A percentile compares a stretch with the other conserved stretches of the same genome.
Conservation (phyloP, 1,140 invertebrate genomes). For the Cryptotermes secundus region DNA sequence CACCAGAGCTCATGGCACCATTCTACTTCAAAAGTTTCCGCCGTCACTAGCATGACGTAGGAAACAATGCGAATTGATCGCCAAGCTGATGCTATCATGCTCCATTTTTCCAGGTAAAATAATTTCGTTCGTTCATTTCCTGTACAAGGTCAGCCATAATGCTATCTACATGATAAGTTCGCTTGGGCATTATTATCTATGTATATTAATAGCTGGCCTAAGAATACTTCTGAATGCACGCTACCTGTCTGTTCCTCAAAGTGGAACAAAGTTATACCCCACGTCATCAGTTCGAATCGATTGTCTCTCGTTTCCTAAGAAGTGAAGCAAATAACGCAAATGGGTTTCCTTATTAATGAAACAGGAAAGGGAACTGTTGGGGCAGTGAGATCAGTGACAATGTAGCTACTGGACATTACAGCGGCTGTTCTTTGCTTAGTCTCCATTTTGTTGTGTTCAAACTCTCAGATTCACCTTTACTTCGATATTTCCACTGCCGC, state of each 20-base stretch:
- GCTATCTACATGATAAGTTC: neutral
- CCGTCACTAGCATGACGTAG: too few relatives aligned
- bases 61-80: too few relatives aligned
- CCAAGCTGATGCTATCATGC: neutral
- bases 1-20: too few relatives aligned
- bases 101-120: neutral
- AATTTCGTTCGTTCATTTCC: neutral
- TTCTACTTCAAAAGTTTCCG: too few relatives aligned
- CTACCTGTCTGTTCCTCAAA: neutral
- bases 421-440: too few relatives aligned
- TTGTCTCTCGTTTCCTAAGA: neutral
- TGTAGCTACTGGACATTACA: neutral
- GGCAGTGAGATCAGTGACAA: neutral
- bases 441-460: neutral
- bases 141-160: too few relatives aligned
- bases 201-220: conserved; percentile 2
- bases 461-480: neutral
- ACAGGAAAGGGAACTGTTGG: neutral
- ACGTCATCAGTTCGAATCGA: neutral
- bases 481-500: neutral
- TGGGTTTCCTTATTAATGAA: neutral
- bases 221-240: neutral
- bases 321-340: neutral
- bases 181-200: neutral
- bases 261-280: neutral